Conservation (phyloP, 2,888 invertebrate species). For the Netelia fuscicornis region DNA sequence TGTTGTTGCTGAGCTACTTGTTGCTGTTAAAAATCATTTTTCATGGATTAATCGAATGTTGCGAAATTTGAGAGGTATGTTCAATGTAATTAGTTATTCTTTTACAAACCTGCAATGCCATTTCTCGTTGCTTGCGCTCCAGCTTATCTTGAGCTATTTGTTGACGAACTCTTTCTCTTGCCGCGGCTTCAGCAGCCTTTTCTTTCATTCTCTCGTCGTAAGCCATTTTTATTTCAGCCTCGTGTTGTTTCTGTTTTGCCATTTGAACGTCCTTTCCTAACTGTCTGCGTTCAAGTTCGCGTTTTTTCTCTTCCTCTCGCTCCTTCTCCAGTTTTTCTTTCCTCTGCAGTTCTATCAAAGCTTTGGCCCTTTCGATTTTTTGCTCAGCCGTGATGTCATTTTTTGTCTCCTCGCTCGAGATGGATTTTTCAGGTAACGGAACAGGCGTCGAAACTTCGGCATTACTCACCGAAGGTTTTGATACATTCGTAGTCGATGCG, state of each 20-base stretch:
- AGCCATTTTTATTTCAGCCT: conserved; percentile 90
- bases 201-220: conserved; percentile 91
- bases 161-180: conserved; percentile 91
- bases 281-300: conserved; percentile 91
- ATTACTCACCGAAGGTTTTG: not conserved
- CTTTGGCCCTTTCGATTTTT: conserved; percentile 88
- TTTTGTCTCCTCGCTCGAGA: not conserved
- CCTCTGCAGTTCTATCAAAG: conserved; percentile 87
- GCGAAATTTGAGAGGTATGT: no score
- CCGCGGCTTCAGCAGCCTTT: conserved; percentile 90
- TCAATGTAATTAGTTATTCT: not conserved
- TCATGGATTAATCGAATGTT: not conserved
- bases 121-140: conserved; percentile 86
- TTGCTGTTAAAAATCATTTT: conserved; percentile 47
- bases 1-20: conserved; percentile 51
- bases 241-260: conserved; percentile 90
- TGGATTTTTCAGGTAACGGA: not conserved
- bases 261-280: conserved; percentile 91
- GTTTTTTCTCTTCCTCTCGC: conserved; percentile 88
- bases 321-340: conserved; percentile 88
- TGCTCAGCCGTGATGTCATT: conserved; percentile 83
- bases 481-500: not conserved
- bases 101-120: conserved; percentile 75
- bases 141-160: conserved; percentile 95
- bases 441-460: not conserved